A percentile compares a stretch with the other conserved stretches of the same genome.
Conservation (phyloP, 2,888 invertebrate genomes). For the Trissolcus japonicus region DNA sequence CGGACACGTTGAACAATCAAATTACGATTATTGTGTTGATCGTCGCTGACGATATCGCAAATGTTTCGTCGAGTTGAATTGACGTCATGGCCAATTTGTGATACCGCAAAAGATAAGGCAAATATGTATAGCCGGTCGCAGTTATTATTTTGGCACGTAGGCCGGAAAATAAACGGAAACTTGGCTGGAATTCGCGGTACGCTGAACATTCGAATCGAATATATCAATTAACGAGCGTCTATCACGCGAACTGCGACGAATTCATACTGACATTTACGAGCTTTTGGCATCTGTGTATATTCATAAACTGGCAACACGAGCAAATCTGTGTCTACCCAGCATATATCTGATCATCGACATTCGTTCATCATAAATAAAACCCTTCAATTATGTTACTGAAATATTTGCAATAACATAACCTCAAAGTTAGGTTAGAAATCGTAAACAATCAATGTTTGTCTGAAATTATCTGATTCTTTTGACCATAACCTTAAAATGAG, state of each 20-base stretch:
- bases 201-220: conserved; percentile 48
- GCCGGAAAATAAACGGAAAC: conserved; percentile 44
- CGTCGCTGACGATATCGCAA: no score
- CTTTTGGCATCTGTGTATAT: conserved; percentile 18
- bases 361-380: not conserved
- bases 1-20: no score
- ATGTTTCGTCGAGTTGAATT: conserved; percentile 9
- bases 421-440: no score
- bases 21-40: no score
- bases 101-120: conserved; percentile 31
- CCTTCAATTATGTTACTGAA: no score
- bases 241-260: conserved; percentile 28
- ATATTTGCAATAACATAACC: not conserved
- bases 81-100: conserved; percentile 30
- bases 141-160: conserved; percentile 40
- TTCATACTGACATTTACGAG: conserved; percentile 32
- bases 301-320: conserved; percentile 18
- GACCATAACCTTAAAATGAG: no score
- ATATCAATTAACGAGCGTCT: conserved; percentile 49
- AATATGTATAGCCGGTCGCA: conserved; percentile 22
- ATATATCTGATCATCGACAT: conserved; percentile 4
- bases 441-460: no score
- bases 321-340: not conserved
- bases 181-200: conserved; percentile 31
- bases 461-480: no score